phyloP scores from a whole-genome alignment of 2,113 vertebrate genomes.

The Percopsis transmontana region DNA sequence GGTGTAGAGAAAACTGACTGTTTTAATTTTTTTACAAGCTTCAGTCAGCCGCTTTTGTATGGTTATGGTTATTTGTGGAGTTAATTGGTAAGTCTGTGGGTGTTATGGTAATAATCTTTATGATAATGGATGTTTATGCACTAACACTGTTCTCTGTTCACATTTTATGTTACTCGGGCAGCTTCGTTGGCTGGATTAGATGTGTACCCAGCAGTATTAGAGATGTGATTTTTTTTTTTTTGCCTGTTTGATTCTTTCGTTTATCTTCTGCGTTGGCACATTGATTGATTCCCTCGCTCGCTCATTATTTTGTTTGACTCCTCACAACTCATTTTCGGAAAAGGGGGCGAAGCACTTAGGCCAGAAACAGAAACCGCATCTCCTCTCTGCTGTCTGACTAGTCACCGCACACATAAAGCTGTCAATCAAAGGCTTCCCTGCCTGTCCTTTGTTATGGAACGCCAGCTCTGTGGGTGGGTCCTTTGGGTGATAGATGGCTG shows the following conservation, averaged over 20 bases:
- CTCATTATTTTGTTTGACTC: conserved; percentile 74
- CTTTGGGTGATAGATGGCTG: conserved; percentile 73
- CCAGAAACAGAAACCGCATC: conserved; percentile 69
- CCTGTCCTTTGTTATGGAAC: conserved; percentile 75
- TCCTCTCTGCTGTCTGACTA: conserved; percentile 65
- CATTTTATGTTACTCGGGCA: conserved; percentile 63
- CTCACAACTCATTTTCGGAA: conserved; percentile 74
- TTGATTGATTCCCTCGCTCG: conserved; percentile 72
- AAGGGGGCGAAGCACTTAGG: conserved; percentile 44
- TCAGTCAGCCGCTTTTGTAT: conserved; percentile 65
- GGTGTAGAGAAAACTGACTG: conserved; percentile 50
- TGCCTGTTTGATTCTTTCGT: conserved; percentile 65
- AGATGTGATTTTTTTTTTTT: conserved; percentile 40
- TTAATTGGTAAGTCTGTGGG: conserved; percentile 76
- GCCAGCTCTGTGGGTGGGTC: conserved; percentile 74
- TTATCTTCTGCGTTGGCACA: conserved; percentile 68
- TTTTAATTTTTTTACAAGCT: conserved; percentile 44
- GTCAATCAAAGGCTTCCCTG: conserved; percentile 74
- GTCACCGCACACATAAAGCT: conserved; percentile 72
- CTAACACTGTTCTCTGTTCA: conserved; percentile 65
- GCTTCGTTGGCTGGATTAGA: conserved; percentile 72
- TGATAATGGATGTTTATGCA: conserved; percentile 72
- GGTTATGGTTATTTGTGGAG: conserved; percentile 70
- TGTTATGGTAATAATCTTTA: conserved; percentile 77
- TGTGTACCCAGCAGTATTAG: conserved; percentile 69